A percentile compares a stretch with the other conserved stretches of the same genome.
Evolutionary conservation across 2,888 invertebrate species (phyloP).

Genomic region (Oasisia sp.): DNA sequence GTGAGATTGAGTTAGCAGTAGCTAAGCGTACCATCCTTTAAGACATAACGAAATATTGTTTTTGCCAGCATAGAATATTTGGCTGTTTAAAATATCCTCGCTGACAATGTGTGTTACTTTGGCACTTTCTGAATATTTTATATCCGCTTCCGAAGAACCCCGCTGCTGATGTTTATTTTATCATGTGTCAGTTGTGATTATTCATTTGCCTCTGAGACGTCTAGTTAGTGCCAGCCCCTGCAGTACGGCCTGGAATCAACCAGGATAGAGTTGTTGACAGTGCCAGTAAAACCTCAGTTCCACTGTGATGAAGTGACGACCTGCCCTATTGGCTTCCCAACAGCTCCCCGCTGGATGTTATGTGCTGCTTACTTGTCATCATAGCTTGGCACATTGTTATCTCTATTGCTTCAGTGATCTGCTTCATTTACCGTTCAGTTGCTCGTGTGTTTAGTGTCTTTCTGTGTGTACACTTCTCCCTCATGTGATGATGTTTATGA

Average conservation of each 20-base stretch:
- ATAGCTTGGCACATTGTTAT: not conserved
- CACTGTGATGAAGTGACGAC: not conserved
- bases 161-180: not conserved
- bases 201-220: no score
- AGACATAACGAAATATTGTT: not conserved
- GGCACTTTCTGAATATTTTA: not conserved
- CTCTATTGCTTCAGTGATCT: not conserved
- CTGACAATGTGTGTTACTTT: not conserved
- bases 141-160: not conserved
- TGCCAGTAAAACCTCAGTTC: not conserved
- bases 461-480: not conserved
- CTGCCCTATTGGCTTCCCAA: not conserved
- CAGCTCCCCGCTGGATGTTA: not conserved
- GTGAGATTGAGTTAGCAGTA: no score
- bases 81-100: not conserved
- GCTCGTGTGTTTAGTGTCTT: not conserved
- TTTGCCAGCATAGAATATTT: not conserved
- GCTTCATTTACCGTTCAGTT: not conserved
- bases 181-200: not conserved
- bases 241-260: not conserved
- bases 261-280: not conserved
- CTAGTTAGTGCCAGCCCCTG: not conserved
- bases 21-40: not conserved
- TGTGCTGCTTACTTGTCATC: not conserved
- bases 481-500: not conserved